Conservation (phyloP, 1,140 invertebrate genomes). For the Drosophila nannoptera region DNA sequence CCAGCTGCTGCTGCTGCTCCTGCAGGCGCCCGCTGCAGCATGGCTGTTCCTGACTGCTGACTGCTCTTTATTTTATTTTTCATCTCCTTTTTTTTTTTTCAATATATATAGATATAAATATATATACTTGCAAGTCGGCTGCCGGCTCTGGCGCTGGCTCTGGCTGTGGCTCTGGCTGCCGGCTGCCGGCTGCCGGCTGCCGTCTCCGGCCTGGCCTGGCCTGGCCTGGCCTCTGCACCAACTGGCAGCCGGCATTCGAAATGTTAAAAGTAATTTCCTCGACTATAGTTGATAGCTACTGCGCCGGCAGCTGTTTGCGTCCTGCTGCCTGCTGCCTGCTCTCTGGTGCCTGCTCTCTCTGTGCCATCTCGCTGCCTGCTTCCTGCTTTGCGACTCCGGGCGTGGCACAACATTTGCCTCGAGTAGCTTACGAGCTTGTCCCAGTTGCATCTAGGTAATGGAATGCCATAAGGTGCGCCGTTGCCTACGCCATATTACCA, state of each 20-base stretch:
- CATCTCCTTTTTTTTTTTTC: conserved; percentile 17
- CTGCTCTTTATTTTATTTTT: conserved; percentile 24
- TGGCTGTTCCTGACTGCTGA: conserved; percentile 3
- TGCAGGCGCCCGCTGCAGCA: not conserved
- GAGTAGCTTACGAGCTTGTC: conserved; percentile 56
- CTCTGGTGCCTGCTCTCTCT: conserved; percentile 8
- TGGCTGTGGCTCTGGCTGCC: conserved; percentile 33
- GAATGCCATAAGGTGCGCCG: conserved; percentile 19
- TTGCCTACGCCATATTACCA: not conserved
- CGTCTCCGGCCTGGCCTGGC: conserved; percentile 6
- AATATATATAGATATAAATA: conserved; percentile 48
- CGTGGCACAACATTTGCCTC: conserved; percentile 26
- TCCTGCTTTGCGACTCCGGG: conserved; percentile 1
- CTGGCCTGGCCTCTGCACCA: not conserved
- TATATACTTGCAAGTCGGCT: conserved; percentile 57
- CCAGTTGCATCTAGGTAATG: conserved; percentile 45
- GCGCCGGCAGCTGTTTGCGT: conserved; percentile 27
- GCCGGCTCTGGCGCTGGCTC: conserved; percentile 28
- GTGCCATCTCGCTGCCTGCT: conserved; percentile 1
- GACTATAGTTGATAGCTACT: conserved; percentile 67
- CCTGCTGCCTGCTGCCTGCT: conserved; percentile 1
- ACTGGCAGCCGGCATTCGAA: conserved; percentile 54
- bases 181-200: conserved; percentile 35
- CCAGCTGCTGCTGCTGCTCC: not conserved
- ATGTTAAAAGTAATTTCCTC: conserved; percentile 75